A percentile compares a stretch with the other conserved stretches of the same genome.
Evolutionary conservation across 2,113 vertebrate genomes (phyloP).

Genomic region (Stercorarius parasiticus): DNA sequence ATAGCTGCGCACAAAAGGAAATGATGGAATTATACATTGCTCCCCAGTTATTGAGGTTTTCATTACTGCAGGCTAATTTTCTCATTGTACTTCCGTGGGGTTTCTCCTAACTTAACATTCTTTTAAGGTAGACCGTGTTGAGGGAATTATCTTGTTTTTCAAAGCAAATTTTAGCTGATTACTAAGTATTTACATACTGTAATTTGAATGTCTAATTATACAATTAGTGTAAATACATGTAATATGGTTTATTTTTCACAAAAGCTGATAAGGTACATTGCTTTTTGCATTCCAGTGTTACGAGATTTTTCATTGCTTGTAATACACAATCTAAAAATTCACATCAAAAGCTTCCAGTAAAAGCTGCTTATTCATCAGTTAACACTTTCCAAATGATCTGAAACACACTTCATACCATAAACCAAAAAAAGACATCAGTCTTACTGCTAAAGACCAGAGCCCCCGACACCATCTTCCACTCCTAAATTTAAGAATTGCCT

Average conservation of each 20-base stretch:
- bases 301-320: slow-evolving; percentile 10
- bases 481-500: background rate
- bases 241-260: slow-evolving; percentile 79
- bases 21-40: slow-evolving; percentile 19
- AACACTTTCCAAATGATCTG: background rate
- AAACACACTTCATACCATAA: background rate
- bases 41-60: slow-evolving; percentile 50
- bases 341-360: background rate
- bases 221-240: slow-evolving; percentile 83
- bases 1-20: slow-evolving; percentile 31
- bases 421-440: background rate
- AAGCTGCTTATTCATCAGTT: background rate
- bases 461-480: background rate
- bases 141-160: slow-evolving; percentile 84
- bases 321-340: background rate
- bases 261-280: slow-evolving; percentile 69
- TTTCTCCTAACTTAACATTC: slow-evolving; percentile 80
- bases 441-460: background rate
- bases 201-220: slow-evolving; percentile 85
- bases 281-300: slow-evolving; percentile 58
- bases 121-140: slow-evolving; percentile 82
- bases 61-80: slow-evolving; percentile 76
- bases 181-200: slow-evolving; percentile 83
- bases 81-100: slow-evolving; percentile 67
- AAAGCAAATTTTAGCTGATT: slow-evolving; percentile 85